Evolutionary conservation across 1,140 invertebrate genomes (phyloP), one percentile per base, ranked within the genome.

Genomic region (Drosophila azteca): DNA sequence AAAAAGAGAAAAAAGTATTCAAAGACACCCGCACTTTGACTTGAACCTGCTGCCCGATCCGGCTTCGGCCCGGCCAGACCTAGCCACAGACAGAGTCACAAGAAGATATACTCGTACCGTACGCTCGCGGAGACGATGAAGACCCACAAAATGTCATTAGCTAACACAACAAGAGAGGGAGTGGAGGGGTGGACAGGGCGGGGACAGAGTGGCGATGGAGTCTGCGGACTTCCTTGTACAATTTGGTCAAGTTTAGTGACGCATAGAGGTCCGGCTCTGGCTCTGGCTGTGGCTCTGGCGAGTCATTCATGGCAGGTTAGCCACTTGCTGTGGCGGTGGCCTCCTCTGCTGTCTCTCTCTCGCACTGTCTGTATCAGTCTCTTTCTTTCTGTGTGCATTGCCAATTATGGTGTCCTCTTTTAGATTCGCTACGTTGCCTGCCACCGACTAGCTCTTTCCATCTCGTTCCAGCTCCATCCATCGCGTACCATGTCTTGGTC

Each of bases 241-340:
- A 82, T 85, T 87, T 87, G 82, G 83, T 85, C 82, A 88, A 88
- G 83, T 85, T 82, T 87, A 88, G 83, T 87, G 79, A 88, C 79
- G 83, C 83, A 83, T 62, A 64, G 74, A 88, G 73, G 82, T 85
- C 77, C 83, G 82, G 82, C 74, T 87, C 60, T 63, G 31, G 31
- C 6, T 35, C 31, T 3, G 31, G 31, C 35, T 35, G 0, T 39
- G 35, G 73, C 75, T 74, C 77, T 24, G 15, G 45, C 76, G 55
- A 76, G 76, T 80, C 72, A 85, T 84, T 87, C 72, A 87, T 58
- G 74, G 73, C 63, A 60, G 77, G 55, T 48, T 39, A 45, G 50
- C 17, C 65, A 24, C 49, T 31, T 39, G 35, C 35, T 39, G 11
- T 39, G 35, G 35, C 29, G 44, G 44, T 35, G 24, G 24, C 4